Evolutionary conservation across 1,140 invertebrate genomes (phyloP), one percentile per base, ranked within the genome.

Genomic region (Chymomyza costata): DNA sequence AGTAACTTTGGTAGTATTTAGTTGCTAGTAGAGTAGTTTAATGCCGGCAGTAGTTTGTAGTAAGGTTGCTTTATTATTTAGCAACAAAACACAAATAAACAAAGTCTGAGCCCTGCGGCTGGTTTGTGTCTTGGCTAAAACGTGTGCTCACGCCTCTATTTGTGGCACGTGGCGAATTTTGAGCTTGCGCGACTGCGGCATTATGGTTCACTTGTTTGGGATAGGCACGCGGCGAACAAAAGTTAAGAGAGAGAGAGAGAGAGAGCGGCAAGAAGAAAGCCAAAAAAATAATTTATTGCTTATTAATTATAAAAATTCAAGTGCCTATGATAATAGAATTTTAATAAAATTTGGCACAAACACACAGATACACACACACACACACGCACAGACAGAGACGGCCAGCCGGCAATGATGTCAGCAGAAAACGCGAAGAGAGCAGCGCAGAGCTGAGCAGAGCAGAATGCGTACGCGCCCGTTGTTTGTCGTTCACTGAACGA

Each of bases 401-500:
- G 38, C 31, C 48, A 44, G 43, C 48, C 49, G 31, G 13, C 19
- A 60, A 55, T 60, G 57, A 60, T 60, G 57, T 60, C n/a, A 60
- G 57, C 57, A 47, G 56, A 54, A 40, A 56, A 39, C 56, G 37
- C 35, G 18, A 25, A 46, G 60, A 38, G 53, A 46, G 57, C 31
- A 25, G 10, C 15, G 11, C 16, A 43, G 50, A 47, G 47, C 57
- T 49, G n/a, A n/a, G n/a, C n/a, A n/a, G n/a, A 38, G 47, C 49
- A 59, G 65, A 65, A 78, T 76, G 70, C 71, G 70, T 76, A 55
- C 70, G 71, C 65, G 60, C 50, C 57, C 71, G 71, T 35, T 78
- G 70, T 70, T 70, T 78, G 71, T 46, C 70, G 71, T 58, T 66
- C 71, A 76, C 70, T 78, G 70, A 76, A 43, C 43, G 53, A 58